phyloP scores from a whole-genome alignment of 1,140 invertebrate species.

The Dreissena rostriformis region DNA sequence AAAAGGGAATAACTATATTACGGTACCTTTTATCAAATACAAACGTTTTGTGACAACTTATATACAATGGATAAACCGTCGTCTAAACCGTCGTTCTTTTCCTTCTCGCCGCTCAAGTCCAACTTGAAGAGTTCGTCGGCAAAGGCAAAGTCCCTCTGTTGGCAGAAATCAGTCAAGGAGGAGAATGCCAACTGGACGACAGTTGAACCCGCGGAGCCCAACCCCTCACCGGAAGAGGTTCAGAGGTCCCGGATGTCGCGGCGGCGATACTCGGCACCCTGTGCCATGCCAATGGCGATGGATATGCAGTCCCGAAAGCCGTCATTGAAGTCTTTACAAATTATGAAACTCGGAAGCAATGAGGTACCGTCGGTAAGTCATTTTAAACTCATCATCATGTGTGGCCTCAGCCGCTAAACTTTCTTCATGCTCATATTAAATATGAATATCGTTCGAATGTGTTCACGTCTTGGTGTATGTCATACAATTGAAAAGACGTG shows the following conservation, averaged over 20 bases:
- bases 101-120: conserved; percentile 51
- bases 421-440: too few species aligned
- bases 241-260: background rate
- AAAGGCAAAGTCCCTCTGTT: conserved; percentile 46
- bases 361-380: conserved; percentile 50
- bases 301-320: conserved; percentile 37
- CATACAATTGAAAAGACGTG: too few species aligned
- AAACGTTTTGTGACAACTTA: too few species aligned
- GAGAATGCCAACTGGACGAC: conserved; percentile 48
- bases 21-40: too few species aligned
- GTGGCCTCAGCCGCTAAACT: too few species aligned
- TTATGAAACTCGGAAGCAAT: conserved; percentile 51
- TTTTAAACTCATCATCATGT: background rate
- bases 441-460: too few species aligned
- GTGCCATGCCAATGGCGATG: conserved; percentile 17
- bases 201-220: background rate
- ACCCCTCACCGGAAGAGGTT: conserved; percentile 17
- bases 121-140: conserved; percentile 52
- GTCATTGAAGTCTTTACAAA: conserved; percentile 42
- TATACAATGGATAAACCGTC: conserved; percentile 40
- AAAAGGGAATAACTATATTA: too few species aligned
- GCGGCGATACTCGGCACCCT: conserved; percentile 38
- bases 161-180: conserved; percentile 54
- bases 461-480: too few species aligned
- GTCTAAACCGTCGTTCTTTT: conserved; percentile 38